Evolutionary conservation across 2,888 invertebrate species (phyloP), one percentile per base, ranked within the genome.

Genomic region (Rotaria socialis): DNA sequence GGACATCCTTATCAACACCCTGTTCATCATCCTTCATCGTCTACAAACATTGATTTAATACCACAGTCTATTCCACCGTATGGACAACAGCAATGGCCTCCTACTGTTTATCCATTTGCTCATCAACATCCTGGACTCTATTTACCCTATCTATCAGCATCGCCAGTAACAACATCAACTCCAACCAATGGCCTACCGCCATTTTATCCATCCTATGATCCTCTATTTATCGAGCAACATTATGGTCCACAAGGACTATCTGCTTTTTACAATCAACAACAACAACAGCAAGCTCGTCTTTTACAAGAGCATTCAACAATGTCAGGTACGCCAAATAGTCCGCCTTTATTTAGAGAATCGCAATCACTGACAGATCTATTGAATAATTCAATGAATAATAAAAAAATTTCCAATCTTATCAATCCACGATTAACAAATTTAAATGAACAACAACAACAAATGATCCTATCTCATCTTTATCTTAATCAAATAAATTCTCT

Each of bases 401-500:
- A 35, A 35, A 27, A 35, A 35, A 5, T 35, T 16, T 27, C 35
- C n/a, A 67, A 14, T 67, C 67, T 24, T 67, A 35, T 67, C 2
- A 67, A 67, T 67, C 67, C 67, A 5, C 67, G 27, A 35, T 19
- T 67, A 35, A 67, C 35, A 41, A 67, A 67, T 35, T 41, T 67
- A 35, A 67, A 27, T 67, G 67, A 67, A 67, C 67, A 67, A 67
- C 67, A 67, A 67, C 67, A 67, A 19, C 67, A 67, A 67, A 35
- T 67, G 35, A 67, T 67, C 11, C 80, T 47, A 22, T 80, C 80
- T 6, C 80, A 80, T 80, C 10, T 80, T 5, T 80, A 80, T 43
- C 47, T 80, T 24, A 80, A 80, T 80, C 80, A 80, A 80, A 80
- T 80, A 24, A 80, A 24, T 22, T 80, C 80, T 5, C n/a, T 80